phyloP scores from a whole-genome alignment of 2,113 vertebrate species.

The Sminthopsis crassicaudata region DNA sequence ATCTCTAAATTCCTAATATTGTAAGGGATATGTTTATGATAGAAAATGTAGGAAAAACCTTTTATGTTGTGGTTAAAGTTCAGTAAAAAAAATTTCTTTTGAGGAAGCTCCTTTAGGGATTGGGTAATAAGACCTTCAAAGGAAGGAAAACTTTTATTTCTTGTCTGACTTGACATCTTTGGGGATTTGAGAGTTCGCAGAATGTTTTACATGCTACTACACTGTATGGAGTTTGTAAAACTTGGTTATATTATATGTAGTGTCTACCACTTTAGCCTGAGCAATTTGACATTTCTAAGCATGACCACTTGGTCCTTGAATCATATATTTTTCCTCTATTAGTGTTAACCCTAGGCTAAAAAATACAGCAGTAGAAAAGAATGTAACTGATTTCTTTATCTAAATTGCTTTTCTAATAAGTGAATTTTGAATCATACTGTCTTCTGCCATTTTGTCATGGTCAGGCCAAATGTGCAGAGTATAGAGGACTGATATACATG shows the following conservation, averaged over 20 bases:
- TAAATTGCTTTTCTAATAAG: not conserved
- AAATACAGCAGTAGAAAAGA: not conserved
- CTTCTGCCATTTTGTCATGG: not conserved
- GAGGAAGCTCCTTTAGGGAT: not conserved
- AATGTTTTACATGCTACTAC: not conserved
- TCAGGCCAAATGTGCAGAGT: not conserved
- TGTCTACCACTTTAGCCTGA: constrained; percentile 4
- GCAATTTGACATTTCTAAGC: not conserved
- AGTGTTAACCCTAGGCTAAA: not conserved
- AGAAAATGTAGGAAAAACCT: constrained; percentile 1
- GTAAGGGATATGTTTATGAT: not conserved
- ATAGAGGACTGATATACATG: not conserved
- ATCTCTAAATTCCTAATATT: not conserved
- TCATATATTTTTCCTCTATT: not conserved
- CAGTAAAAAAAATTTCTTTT: not conserved
- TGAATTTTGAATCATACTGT: not conserved
- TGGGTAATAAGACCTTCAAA: not conserved
- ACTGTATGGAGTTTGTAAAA: not conserved
- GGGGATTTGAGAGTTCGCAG: not conserved
- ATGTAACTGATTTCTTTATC: not conserved
- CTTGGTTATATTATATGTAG: not conserved
- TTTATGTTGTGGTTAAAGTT: not conserved
- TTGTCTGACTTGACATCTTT: not conserved
- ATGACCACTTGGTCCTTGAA: not conserved
- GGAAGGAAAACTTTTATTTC: not conserved